These are phyloP conservation scores for Escarpia spicata DNA, from an alignment of 2,888 invertebrate species.

Conservation along the genomic window DNA sequence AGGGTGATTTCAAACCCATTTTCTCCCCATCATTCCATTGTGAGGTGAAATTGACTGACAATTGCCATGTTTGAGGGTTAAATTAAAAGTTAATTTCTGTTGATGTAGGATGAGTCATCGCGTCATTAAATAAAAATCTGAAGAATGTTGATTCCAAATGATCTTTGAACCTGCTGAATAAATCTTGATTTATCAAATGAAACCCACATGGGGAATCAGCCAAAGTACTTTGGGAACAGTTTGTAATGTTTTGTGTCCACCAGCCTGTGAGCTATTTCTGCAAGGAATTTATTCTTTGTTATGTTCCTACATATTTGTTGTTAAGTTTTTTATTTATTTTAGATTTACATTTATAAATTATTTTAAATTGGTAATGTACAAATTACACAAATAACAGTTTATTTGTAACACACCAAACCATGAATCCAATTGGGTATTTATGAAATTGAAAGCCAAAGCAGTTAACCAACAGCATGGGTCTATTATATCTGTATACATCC, in stretches of 20 bases:
- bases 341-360: not conserved
- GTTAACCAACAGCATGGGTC: not conserved
- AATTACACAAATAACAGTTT: not conserved
- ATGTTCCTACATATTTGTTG: not conserved
- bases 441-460: not conserved
- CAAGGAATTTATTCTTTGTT: not conserved
- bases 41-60: not conserved
- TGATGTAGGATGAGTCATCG: not conserved
- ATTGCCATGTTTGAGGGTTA: not conserved
- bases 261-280: not conserved
- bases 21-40: slow-evolving; percentile 5
- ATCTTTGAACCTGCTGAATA: not conserved
- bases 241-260: not conserved
- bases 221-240: not conserved
- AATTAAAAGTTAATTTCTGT: slow-evolving; percentile 4
- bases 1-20: slow-evolving; percentile 16
- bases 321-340: not conserved
- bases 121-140: not conserved
- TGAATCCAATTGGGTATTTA: not conserved
- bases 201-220: not conserved
- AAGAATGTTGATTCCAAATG: slow-evolving; percentile 1
- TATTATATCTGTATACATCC: not conserved
- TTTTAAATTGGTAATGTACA: not conserved
- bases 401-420: not conserved
- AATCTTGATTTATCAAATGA: not conserved